A percentile compares a stretch with the other conserved stretches of the same genome.
Conservation (phyloP, 2,888 invertebrate species). For the Synergus itoensis region DNA sequence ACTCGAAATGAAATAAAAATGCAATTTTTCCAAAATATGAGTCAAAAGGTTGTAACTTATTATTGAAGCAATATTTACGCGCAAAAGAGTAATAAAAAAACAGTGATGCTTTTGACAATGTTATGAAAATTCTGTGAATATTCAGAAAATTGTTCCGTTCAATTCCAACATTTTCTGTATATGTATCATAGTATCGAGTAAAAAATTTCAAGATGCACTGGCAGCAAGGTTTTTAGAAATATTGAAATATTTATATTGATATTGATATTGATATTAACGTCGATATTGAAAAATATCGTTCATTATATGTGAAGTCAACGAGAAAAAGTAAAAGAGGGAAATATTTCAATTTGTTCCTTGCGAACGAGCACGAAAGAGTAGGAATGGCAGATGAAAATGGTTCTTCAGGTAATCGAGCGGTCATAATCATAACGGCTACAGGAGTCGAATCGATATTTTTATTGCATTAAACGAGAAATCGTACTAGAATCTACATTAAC, state of each 20-base stretch:
- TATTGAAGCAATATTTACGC: not conserved
- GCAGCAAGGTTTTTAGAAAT: no score
- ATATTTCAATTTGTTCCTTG: not conserved
- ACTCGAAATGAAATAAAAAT: conserved; percentile 13
- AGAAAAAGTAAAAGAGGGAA: not conserved
- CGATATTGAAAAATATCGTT: conserved; percentile 4
- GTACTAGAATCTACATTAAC: conserved; percentile 56
- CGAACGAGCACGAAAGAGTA: conserved; percentile 35
- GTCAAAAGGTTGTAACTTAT: not conserved
- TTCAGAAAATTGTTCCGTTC: not conserved
- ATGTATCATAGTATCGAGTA: no score
- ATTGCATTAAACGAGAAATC: conserved; percentile 47
- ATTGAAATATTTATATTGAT: not conserved
- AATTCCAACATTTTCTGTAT: not conserved
- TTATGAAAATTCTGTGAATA: not conserved
- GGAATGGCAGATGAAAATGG: conserved; percentile 44
- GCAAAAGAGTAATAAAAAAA: not conserved
- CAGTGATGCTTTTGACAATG: not conserved
- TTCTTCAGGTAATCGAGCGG: conserved; percentile 26
- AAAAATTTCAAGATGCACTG: no score
- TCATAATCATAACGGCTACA: conserved; percentile 44
- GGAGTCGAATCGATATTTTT: conserved; percentile 48
- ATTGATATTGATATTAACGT: not conserved
- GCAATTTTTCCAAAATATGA: not conserved
- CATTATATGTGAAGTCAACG: not conserved